Evolutionary conservation across 2,888 invertebrate species (phyloP).

Genomic region (Acronicta leporina): DNA sequence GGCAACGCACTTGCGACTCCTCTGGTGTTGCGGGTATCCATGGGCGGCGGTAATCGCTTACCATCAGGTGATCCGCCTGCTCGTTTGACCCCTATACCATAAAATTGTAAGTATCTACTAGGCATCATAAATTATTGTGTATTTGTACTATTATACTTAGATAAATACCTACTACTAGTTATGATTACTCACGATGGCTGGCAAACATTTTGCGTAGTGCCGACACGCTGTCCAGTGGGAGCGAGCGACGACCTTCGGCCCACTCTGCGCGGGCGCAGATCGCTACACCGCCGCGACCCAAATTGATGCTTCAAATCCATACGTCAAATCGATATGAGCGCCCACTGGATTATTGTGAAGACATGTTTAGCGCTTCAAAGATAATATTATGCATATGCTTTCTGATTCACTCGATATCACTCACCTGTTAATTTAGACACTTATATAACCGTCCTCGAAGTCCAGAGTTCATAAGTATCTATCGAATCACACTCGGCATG

Average conservation of each 20-base stretch:
- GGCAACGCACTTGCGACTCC: no score
- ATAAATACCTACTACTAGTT: conserved; percentile 6
- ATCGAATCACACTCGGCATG: no score
- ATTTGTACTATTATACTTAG: neutral
- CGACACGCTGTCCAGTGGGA: conserved; percentile 76
- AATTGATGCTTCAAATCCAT: conserved; percentile 65
- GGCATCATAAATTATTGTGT: no score
- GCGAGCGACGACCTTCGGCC: conserved; percentile 70
- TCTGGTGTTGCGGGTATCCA: no score
- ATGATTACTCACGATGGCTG: conserved; percentile 16
- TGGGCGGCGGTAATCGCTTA: no score
- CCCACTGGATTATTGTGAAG: conserved; percentile 55
- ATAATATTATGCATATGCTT: conserved; percentile 23
- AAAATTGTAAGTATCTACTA: no score
- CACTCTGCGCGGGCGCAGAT: conserved; percentile 59
- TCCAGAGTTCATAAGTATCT: no score
- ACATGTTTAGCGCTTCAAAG: conserved; percentile 39
- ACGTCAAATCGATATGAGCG: conserved; percentile 54
- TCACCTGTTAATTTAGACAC: conserved; percentile 16
- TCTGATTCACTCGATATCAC: conserved; percentile 24
- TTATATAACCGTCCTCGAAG: no score
- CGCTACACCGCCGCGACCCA: conserved; percentile 60
- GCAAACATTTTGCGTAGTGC: conserved; percentile 59
- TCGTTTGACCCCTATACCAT: no score
- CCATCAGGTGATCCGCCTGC: no score